Conservation (phyloP, 2,797 vertebrate species). For the Rallus crepitans region DNA sequence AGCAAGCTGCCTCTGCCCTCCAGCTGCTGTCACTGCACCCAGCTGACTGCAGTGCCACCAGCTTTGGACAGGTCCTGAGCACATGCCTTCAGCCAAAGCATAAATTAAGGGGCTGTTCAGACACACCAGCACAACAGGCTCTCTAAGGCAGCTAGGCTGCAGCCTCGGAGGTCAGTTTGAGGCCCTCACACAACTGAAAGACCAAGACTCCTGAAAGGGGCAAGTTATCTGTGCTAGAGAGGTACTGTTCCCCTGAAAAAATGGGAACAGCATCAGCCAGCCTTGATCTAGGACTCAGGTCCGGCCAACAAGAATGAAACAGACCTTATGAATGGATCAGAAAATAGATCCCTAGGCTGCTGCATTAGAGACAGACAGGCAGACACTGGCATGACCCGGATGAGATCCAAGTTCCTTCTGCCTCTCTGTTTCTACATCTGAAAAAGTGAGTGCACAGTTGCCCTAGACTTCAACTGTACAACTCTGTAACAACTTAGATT, state of each 20-base stretch:
- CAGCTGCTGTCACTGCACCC: not conserved
- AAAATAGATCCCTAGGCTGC: not conserved
- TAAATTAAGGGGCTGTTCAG: not conserved
- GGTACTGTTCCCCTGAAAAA: not conserved
- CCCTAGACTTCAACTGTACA: not conserved
- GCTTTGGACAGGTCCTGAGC: not conserved
- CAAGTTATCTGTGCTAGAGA: not conserved
- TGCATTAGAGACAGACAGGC: not conserved
- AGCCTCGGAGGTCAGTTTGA: not conserved
- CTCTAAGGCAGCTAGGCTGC: not conserved
- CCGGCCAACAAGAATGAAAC: not conserved
- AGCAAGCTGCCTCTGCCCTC: not conserved
- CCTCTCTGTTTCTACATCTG: not conserved
- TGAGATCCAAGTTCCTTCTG: not conserved
- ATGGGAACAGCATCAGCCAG: not conserved
- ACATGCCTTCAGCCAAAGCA: not conserved
- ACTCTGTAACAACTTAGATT: not conserved
- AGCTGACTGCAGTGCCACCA: not conserved
- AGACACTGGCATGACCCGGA: rapidly evolving
- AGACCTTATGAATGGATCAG: not conserved
- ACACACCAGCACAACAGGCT: not conserved
- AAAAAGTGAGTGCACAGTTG: not conserved
- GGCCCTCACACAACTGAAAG: not conserved
- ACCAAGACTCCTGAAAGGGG: not conserved
- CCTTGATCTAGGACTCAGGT: not conserved